Percentiles rank a stretch among this genome's conserved stretches.
Conservation (phyloP, 2,113 vertebrate genomes). For the Aramus guarauna region DNA sequence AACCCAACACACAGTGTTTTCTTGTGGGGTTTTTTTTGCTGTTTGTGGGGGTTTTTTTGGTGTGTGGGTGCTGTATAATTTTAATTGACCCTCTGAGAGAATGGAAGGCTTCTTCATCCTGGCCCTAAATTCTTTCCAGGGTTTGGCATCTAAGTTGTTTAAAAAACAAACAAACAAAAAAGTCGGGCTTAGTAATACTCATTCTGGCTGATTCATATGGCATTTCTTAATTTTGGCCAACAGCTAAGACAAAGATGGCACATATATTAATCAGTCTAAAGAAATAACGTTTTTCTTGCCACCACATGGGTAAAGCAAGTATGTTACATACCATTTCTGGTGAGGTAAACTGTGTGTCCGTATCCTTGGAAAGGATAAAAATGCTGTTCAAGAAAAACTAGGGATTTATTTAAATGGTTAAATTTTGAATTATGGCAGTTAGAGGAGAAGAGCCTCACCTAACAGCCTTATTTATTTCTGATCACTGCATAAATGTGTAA, state of each 20-base stretch:
- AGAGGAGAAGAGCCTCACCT: not conserved
- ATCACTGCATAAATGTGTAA: not conserved
- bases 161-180: not conserved
- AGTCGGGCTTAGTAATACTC: not conserved
- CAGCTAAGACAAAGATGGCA: not conserved
- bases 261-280: not conserved
- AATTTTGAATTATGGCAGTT: not conserved
- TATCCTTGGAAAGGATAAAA: not conserved
- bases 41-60: not conserved
- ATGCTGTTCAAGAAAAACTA: not conserved
- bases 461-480: not conserved
- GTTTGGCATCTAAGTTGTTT: not conserved
- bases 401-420: not conserved
- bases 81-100: not conserved
- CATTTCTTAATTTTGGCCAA: not conserved
- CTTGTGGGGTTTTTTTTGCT: not conserved
- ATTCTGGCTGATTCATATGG: not conserved
- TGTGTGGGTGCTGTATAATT: not conserved
- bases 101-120: not conserved
- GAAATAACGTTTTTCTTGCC: not conserved
- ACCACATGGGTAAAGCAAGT: not conserved
- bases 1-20: too few relatives aligned
- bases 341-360: not conserved
- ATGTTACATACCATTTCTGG: not conserved
- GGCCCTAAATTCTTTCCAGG: not conserved